Percentiles rank a stretch among this genome's conserved stretches.
Conservation (phyloP, 2,888 invertebrate species). For the Luffia ferchaultella region DNA sequence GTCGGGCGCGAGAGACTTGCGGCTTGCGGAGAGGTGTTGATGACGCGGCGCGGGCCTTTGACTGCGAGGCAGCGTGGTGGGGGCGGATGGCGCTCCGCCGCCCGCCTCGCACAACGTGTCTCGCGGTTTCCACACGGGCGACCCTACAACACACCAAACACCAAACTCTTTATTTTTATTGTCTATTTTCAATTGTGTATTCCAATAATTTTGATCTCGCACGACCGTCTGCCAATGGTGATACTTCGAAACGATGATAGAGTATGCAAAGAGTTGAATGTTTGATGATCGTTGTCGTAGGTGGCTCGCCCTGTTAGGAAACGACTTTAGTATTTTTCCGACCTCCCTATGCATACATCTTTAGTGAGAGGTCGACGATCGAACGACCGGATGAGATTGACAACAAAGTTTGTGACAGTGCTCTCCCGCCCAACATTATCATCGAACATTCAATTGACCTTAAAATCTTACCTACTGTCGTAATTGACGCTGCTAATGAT, state of each 20-base stretch:
- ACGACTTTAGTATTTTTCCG: no score
- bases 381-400: background rate
- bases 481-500: no score
- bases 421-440: slow-evolving; percentile 42
- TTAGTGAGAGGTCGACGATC: background rate
- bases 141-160: slow-evolving; percentile 84
- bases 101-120: slow-evolving; percentile 75
- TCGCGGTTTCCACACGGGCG: slow-evolving; percentile 98
- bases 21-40: slow-evolving; percentile 57
- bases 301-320: slow-evolving; percentile 16
- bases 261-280: slow-evolving; percentile 59
- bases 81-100: slow-evolving; percentile 29
- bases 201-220: slow-evolving; percentile 11
- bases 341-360: background rate
- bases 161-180: slow-evolving; percentile 55
- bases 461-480: no score
- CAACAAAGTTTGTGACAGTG: slow-evolving; percentile 18
- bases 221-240: background rate
- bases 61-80: slow-evolving; percentile 19
- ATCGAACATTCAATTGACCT: slow-evolving; percentile 64
- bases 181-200: slow-evolving; percentile 22
- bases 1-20: slow-evolving; percentile 62
- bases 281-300: slow-evolving; percentile 62
- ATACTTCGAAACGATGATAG: background rate
- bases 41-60: slow-evolving; percentile 51